Evolutionary conservation across 2,113 vertebrate species (phyloP).

Genomic region (Hypocryptadius cinnamomeus): DNA sequence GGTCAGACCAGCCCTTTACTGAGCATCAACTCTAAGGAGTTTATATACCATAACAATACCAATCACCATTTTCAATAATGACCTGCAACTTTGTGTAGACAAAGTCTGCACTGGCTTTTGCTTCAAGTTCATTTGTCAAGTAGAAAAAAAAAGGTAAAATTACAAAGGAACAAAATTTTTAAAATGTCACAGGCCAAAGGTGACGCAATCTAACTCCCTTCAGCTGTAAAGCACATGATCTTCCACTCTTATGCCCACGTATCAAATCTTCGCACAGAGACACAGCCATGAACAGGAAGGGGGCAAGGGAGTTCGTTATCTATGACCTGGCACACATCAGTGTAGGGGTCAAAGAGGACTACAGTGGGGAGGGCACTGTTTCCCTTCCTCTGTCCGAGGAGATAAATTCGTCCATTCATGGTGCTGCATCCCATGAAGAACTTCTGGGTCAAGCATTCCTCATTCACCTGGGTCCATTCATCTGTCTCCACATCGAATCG

Average conservation of each 20-base stretch:
- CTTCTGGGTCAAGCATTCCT: conserved; percentile 72
- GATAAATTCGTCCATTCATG: conserved; percentile 76
- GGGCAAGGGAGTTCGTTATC: conserved; percentile 77
- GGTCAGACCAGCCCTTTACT: not conserved
- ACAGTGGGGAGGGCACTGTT: conserved; percentile 72
- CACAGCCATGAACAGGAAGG: conserved; percentile 78
- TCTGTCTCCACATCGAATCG: conserved; percentile 80
- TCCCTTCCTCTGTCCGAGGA: conserved; percentile 77
- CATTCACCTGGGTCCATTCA: conserved; percentile 79
- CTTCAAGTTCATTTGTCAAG: not conserved
- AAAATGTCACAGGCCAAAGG: not conserved
- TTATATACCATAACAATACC: not conserved
- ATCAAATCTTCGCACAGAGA: conserved; percentile 63
- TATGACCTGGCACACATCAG: conserved; percentile 73
- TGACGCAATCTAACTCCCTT: not conserved
- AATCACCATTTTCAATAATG: not conserved
- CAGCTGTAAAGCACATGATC: not conserved
- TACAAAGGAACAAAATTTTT: not conserved
- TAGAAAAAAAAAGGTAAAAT: not conserved
- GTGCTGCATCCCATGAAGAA: conserved; percentile 84
- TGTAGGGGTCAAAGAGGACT: conserved; percentile 81
- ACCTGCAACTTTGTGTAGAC: not conserved
- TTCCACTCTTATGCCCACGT: not conserved
- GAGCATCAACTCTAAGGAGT: not conserved
- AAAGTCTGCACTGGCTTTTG: not conserved